These are phyloP conservation scores for Calypte anna DNA, from an alignment of 2,113 vertebrate genomes.

Conservation along the genomic window DNA sequence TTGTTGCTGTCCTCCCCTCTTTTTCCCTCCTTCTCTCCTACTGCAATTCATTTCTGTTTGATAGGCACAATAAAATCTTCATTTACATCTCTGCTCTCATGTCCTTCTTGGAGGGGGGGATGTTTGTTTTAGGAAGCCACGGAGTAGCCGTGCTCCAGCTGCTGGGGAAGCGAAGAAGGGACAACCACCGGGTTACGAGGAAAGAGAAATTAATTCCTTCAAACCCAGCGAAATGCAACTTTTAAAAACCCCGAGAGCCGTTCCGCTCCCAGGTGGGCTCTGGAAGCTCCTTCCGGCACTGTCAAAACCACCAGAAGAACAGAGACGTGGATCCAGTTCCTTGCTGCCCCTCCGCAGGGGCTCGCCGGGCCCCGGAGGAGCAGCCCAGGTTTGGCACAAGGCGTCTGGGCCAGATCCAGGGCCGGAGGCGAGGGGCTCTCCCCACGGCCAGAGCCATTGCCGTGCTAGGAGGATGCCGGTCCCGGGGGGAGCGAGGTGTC, in stretches of 20 bases:
- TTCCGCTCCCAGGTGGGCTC: background rate
- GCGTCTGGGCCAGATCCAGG: background rate
- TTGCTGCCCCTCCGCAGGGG: background rate
- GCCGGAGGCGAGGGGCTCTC: too few species aligned
- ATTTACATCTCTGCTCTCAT: background rate
- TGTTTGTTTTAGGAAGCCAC: background rate
- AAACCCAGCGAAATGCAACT: background rate
- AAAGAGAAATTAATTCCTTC: background rate
- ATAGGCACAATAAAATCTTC: slow-evolving; percentile 33
- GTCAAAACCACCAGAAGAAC: background rate
- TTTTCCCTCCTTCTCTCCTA: background rate
- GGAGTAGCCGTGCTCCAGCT: background rate
- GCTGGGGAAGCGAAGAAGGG: background rate
- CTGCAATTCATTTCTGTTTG: background rate
- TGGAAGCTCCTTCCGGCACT: background rate
- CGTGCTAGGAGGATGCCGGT: too few species aligned
- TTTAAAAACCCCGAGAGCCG: background rate
- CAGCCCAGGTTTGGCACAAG: background rate
- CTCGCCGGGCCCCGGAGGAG: background rate
- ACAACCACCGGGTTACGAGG: background rate
- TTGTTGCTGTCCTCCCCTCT: background rate
- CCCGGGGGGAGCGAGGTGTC: too few species aligned
- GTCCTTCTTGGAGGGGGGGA: background rate
- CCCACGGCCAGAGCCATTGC: background rate
- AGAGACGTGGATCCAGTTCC: background rate